Evolutionary conservation across 2,797 vertebrate genomes (phyloP), one percentile per base, ranked within the genome.

Genomic region (Intellagama lesueurii): DNA sequence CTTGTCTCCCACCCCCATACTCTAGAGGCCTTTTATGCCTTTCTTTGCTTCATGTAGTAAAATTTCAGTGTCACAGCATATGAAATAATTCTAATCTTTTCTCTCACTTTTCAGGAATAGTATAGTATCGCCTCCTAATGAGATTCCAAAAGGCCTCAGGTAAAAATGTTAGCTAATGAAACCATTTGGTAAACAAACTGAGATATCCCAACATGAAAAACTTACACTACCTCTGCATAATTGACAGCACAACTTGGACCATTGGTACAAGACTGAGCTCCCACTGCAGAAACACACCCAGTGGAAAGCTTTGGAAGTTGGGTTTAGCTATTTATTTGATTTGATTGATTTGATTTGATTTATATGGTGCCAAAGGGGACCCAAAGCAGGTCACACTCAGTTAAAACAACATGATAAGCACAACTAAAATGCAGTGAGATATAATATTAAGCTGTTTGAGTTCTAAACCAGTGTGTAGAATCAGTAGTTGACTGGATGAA

Each of bases 41-140:
- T 22, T 28, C 70, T n/a, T 85, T 84, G 47, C 47, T 89, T 78
- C 64, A 85, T 24, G 30, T 79, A 85, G 24, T 79, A 44, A 70
- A 56, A 89, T 85, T 52, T 60, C 52, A n/a, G 2, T 86, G 69
- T 12, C 56, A 68, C 26, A 40, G 52, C n/a, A 78, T 78, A 32
- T 76, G 4, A 35, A 68, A 83, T 5, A 11, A 49, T 47, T 68
- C 72, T 35, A 49, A 40, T 72, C 47, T 35, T 64, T 89, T 64
- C 78, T 80, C 60, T 11, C 44, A 24, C 32, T 89, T 70, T 32
- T 80, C 79, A 76, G 35, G 11, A 52, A 81, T 35, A 69, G 56
- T 44, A 35, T 73, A 60, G 6, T 22, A 66, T 49, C 73, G 76
- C 40, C 32, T 60, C 49, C 26, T 40, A 26, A 28, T 7, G 35